Evolutionary conservation across 2,888 invertebrate species (phyloP), one percentile per base, ranked within the genome.

Genomic region (Meghimatium bilineatum): DNA sequence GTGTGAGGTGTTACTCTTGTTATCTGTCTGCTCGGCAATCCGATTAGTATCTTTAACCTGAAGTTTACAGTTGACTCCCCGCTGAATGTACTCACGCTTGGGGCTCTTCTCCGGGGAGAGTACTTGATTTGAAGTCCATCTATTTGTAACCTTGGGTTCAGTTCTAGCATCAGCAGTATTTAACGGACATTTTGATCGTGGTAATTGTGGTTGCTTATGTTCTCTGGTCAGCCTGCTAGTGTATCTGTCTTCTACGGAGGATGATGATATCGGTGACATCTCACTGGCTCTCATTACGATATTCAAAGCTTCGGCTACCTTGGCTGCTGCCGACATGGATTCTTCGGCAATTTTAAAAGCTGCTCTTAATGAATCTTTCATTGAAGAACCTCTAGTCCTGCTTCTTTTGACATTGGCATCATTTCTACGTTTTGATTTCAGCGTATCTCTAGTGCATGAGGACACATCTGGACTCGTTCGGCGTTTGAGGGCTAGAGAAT

Each of bases 251-350:
- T 77, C 76, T 36, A 38, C 60, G 1, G 76, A 63, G 10, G 60
- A 63, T 1, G 44, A 49, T 0, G 78, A 44, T 5, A 49, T 66
- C 12, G 66, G 67, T 2, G 63, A 49, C 3, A 63, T 26, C 12
- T 44, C 26, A 78, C 49, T 63, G 2, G 78, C 78, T 29, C 44
- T 49, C 78, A 83, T 76, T 10, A 83, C 78, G 1, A 74, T 29
- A 29, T 14, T 38, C 26, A 84, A 63, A 52, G 75, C 80, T 34
- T 80, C 72, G 0, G 84, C 76, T n/a, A 84, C 80, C 44, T 38
- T 80, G 17, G 84, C 84, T 38, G 84, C 84, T 0, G 84, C 84
- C 0, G 84, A 38, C 76, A 84, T 52, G 8, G 84, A 84, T 34
- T 84, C 80, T 29, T 80, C 84, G 14, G 84, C 84, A 14, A 84